Percentiles rank a stretch among this genome's conserved stretches.
phyloP scores from a whole-genome alignment of 2,797 vertebrate species.

The Liparis tanakae region DNA sequence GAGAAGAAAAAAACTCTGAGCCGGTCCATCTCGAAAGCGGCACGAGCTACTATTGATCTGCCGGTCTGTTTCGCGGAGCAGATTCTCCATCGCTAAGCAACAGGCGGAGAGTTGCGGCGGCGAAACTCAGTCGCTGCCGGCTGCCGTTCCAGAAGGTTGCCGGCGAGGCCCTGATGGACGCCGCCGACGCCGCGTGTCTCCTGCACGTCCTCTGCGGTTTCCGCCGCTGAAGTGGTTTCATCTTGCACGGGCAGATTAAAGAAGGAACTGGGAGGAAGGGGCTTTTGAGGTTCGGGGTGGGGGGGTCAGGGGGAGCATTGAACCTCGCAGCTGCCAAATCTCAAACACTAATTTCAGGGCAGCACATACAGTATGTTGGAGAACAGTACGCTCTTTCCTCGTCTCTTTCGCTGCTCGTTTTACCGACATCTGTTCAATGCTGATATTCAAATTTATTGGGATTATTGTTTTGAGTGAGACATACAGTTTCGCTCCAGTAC shows the following conservation, averaged over 20 bases:
- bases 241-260: slow-evolving; percentile 57
- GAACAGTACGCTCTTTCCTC: slow-evolving; percentile 15
- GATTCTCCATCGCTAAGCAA: slow-evolving; percentile 72
- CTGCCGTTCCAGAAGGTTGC: slow-evolving; percentile 69
- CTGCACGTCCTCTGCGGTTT: slow-evolving; percentile 63
- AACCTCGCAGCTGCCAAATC: slow-evolving; percentile 61
- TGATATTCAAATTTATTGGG: slow-evolving; percentile 21
- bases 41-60: slow-evolving; percentile 45
- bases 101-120: slow-evolving; percentile 52
- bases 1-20: slow-evolving; percentile 1
- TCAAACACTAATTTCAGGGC: slow-evolving; percentile 61
- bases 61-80: slow-evolving; percentile 56
- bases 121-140: slow-evolving; percentile 56
- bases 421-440: slow-evolving; percentile 12
- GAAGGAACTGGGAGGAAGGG: slow-evolving; percentile 21
- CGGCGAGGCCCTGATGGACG: slow-evolving; percentile 69
- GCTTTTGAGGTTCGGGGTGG: no score
- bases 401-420: background rate
- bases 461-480: slow-evolving; percentile 4
- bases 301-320: slow-evolving; percentile 3
- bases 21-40: slow-evolving; percentile 3
- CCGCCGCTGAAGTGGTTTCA: slow-evolving; percentile 66
- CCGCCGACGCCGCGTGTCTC: slow-evolving; percentile 62
- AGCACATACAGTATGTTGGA: slow-evolving; percentile 21
- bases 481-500: background rate